phyloP scores from a whole-genome alignment of 2,888 invertebrate genomes.

The Lithophane semibrunnea region DNA sequence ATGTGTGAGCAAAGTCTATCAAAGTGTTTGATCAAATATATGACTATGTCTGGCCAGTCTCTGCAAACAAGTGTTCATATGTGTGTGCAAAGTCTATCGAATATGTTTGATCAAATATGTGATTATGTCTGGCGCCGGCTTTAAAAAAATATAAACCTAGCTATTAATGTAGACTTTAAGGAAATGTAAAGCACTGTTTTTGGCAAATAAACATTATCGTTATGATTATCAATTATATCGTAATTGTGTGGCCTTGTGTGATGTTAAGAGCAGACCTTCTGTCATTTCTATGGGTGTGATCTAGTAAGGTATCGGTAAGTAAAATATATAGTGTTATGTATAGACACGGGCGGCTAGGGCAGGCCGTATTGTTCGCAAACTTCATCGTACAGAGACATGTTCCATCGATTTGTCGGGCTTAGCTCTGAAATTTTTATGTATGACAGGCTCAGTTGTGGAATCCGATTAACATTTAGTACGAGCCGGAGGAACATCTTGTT shows the following conservation, averaged over 20 bases:
- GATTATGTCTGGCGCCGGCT: no score
- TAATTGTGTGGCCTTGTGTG: background rate
- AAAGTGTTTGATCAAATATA: no score
- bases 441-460: slow-evolving; percentile 9
- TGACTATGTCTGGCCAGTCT: no score
- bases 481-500: slow-evolving; percentile 24
- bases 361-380: slow-evolving; percentile 37
- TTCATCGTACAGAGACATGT: slow-evolving; percentile 15
- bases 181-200: background rate
- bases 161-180: background rate
- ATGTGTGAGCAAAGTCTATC: no score
- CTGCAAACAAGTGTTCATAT: no score
- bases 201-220: background rate
- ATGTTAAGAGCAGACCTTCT: slow-evolving; percentile 21
- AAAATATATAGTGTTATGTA: slow-evolving; percentile 28
- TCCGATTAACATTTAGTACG: slow-evolving; percentile 7
- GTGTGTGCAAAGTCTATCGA: no score
- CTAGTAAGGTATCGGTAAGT: slow-evolving; percentile 41
- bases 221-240: background rate
- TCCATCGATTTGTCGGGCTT: slow-evolving; percentile 14
- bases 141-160: background rate
- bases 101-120: no score
- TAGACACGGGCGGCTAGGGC: slow-evolving; percentile 2
- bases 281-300: background rate
- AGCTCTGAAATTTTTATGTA: slow-evolving; percentile 3